Conservation (phyloP, 2,888 invertebrate genomes). For the Chaetogeoica ovagalla region DNA sequence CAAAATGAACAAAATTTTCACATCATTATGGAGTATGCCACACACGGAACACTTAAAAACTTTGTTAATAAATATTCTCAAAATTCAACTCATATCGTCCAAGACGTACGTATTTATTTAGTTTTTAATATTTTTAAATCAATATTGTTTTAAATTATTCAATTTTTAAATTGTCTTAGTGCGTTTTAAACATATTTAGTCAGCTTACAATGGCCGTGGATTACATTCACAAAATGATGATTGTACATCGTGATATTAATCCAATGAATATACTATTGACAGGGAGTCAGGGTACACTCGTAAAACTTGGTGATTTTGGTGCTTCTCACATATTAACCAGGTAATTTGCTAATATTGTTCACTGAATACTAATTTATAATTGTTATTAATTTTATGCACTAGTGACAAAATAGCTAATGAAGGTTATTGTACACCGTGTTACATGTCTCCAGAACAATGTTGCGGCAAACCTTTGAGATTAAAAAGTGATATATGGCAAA, state of each 20-base stretch:
- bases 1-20: slow-evolving; percentile 65
- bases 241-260: slow-evolving; percentile 82
- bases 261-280: slow-evolving; percentile 81
- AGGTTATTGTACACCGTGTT: slow-evolving; percentile 78
- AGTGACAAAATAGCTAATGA: slow-evolving; percentile 67
- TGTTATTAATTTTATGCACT: slow-evolving; percentile 57
- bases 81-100: slow-evolving; percentile 25
- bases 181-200: slow-evolving; percentile 70
- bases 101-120: slow-evolving; percentile 24
- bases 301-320: slow-evolving; percentile 85
- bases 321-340: slow-evolving; percentile 75
- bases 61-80: slow-evolving; percentile 64
- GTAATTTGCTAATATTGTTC: slow-evolving; percentile 58
- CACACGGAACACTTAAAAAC: slow-evolving; percentile 75
- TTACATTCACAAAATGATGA: slow-evolving; percentile 76
- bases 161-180: slow-evolving; percentile 62
- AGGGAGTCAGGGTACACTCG: slow-evolving; percentile 68
- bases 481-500: slow-evolving; percentile 84
- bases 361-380: not conserved
- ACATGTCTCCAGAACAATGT: slow-evolving; percentile 83
- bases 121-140: not conserved
- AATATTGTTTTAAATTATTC: not conserved
- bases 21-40: slow-evolving; percentile 88
- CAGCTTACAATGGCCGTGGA: slow-evolving; percentile 77
- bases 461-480: slow-evolving; percentile 75